Conservation (phyloP, 2,797 vertebrate genomes). For the Ctenopoma multispine region DNA sequence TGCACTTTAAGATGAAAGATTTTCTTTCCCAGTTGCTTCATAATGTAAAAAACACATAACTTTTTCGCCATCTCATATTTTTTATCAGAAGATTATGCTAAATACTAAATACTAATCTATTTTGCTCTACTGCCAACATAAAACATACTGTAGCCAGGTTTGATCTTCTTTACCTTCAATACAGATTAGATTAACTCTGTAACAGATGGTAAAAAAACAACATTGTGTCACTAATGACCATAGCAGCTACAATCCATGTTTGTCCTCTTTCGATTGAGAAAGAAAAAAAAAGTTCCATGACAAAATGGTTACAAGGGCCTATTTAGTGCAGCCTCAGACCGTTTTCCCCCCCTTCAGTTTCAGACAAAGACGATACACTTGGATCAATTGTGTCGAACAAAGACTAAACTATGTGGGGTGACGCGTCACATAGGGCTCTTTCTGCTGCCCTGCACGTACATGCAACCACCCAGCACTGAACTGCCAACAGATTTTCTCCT, state of each 20-base stretch:
- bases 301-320: constrained; percentile 75
- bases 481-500: constrained; percentile 82
- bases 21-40: constrained; percentile 45
- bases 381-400: constrained; percentile 84
- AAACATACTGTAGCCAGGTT: constrained; percentile 14
- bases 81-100: constrained; percentile 21
- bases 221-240: constrained; percentile 64
- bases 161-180: constrained; percentile 34
- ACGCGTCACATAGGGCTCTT: constrained; percentile 80
- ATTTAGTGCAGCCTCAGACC: constrained; percentile 75
- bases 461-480: constrained; percentile 70
- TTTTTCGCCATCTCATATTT: constrained; percentile 10
- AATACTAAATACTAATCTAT: constrained; percentile 3
- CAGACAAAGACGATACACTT: constrained; percentile 82
- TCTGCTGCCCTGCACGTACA: constrained; percentile 80
- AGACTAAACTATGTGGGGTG: constrained; percentile 79
- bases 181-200: constrained; percentile 37
- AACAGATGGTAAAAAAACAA: constrained; percentile 69
- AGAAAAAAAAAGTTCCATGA: constrained; percentile 50
- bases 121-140: constrained; percentile 8
- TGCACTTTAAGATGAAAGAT: constrained; percentile 70
- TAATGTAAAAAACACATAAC: constrained; percentile 20
- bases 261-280: constrained; percentile 63
- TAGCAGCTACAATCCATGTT: constrained; percentile 59
- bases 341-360: constrained; percentile 59